Evolutionary conservation across 2,113 vertebrate species (phyloP).

Genomic region (Hypomesus transpacificus): DNA sequence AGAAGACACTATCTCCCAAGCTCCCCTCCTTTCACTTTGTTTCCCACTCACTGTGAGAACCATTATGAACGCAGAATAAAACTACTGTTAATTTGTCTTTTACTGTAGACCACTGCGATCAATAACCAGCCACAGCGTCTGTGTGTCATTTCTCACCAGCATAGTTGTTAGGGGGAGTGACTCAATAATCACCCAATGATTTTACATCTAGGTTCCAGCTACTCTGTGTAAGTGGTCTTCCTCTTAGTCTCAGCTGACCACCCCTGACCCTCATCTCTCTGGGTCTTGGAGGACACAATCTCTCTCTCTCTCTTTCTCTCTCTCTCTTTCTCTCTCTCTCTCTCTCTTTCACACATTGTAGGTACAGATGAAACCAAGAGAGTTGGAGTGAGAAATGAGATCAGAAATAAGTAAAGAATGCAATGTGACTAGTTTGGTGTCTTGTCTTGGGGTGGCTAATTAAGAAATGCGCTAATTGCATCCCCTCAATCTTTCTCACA

Average conservation of each 20-base stretch:
- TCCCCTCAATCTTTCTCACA: conserved; percentile 11
- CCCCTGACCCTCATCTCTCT: too few relatives aligned
- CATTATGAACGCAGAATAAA: too few relatives aligned
- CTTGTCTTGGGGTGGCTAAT: conserved; percentile 34
- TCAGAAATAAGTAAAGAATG: too few relatives aligned
- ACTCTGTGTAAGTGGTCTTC: not conserved
- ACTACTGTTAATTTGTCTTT: too few relatives aligned
- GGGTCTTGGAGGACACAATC: too few relatives aligned
- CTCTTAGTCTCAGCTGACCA: too few relatives aligned
- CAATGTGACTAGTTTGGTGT: not conserved
- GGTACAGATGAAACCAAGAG: too few relatives aligned
- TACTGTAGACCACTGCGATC: conserved; percentile 9
- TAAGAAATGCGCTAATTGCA: conserved; percentile 32
- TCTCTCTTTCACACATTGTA: not conserved
- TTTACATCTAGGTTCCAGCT: not conserved
- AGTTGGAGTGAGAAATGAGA: too few relatives aligned
- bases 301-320: not conserved
- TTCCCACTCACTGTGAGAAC: too few relatives aligned
- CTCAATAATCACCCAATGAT: not conserved
- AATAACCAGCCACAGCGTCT: not conserved
- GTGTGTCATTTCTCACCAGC: not conserved
- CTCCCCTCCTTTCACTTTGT: too few relatives aligned
- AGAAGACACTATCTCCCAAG: too few relatives aligned
- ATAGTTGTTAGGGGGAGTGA: not conserved
- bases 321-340: too few relatives aligned